Evolutionary conservation across 2,797 vertebrate species (phyloP).

Genomic region (Oreonectes daqikongensis): DNA sequence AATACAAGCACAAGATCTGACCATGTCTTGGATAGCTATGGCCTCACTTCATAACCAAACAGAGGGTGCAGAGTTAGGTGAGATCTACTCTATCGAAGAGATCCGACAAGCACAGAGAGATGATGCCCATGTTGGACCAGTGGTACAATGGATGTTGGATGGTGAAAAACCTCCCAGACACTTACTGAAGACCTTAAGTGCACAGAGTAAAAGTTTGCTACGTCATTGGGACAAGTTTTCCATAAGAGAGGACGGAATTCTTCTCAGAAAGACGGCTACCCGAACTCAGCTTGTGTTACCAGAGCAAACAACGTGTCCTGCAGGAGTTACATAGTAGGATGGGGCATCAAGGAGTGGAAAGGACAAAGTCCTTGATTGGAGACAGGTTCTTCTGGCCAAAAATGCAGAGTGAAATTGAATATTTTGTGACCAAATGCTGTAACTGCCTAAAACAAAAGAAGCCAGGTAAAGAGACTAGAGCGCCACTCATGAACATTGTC

Average conservation of each 20-base stretch:
- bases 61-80: no score
- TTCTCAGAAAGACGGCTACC: conserved; percentile 24
- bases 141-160: neutral
- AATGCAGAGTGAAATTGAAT: conserved; percentile 22
- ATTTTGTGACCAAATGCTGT: conserved; percentile 18
- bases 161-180: neutral
- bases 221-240: conserved; percentile 23
- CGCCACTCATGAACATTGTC: conserved; percentile 17
- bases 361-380: neutral
- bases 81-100: neutral
- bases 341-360: conserved; percentile 27
- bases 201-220: neutral
- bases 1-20: no score
- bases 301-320: neutral
- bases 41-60: no score
- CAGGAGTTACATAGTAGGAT: conserved; percentile 20
- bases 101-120: neutral
- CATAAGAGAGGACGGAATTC: neutral
- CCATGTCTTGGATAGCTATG: no score
- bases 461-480: neutral
- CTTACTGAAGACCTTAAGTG: neutral
- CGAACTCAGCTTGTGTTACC: conserved; percentile 29
- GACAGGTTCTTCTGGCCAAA: conserved; percentile 30
- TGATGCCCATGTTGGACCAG: neutral
- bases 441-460: conserved; percentile 14